Conservation (phyloP, 2,888 invertebrate species). For the Pheosia tremula region DNA sequence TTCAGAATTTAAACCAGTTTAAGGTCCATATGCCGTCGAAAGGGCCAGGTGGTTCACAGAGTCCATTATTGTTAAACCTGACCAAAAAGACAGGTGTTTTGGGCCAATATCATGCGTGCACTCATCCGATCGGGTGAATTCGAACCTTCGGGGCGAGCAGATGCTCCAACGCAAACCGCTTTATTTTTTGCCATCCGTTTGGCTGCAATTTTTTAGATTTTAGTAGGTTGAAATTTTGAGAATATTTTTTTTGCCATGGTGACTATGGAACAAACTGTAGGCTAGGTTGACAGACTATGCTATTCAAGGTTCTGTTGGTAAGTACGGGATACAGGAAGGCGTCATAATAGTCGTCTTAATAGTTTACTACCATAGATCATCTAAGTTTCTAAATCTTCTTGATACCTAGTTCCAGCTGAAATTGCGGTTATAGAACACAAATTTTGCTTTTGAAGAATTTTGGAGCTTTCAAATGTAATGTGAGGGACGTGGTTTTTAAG, state of each 20-base stretch:
- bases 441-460: no score
- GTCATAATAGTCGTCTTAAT: no score
- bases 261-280: no score
- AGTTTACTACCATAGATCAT: no score
- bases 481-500: background rate
- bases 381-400: no score
- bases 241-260: conserved; percentile 10
- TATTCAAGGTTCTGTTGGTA: no score
- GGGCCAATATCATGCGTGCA: conserved; percentile 38
- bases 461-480: background rate
- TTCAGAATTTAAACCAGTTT: conserved; percentile 21
- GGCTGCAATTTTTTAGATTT: conserved; percentile 23
- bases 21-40: conserved; percentile 30
- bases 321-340: no score
- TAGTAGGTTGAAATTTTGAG: conserved; percentile 12
- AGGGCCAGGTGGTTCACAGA: conserved; percentile 47
- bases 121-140: conserved; percentile 33
- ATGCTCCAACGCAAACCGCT: conserved; percentile 30
- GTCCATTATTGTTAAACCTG: conserved; percentile 58
- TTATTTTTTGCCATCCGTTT: conserved; percentile 18
- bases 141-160: conserved; percentile 29
- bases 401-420: no score
- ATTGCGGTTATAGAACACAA: no score
- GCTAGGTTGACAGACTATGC: no score
- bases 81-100: conserved; percentile 68